phyloP scores from a whole-genome alignment of 37 sponge, comb jelly and placozoan genomes.

The Dysidea cf. avara region DNA sequence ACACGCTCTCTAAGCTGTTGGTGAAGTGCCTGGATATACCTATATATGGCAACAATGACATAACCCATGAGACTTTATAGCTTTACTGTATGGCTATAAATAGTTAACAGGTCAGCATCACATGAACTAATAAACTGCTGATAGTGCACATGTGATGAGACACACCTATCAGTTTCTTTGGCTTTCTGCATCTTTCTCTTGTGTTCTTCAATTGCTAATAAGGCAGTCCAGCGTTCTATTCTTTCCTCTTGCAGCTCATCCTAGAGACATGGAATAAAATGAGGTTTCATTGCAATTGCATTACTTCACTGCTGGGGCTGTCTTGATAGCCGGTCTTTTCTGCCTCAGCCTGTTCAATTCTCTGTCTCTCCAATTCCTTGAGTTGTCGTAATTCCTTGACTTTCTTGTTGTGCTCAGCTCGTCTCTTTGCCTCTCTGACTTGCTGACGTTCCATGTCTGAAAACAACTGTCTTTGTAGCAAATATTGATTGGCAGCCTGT shows the following conservation, averaged over 20 bases:
- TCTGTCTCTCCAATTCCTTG: slow-evolving; percentile 34
- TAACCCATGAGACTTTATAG: not conserved
- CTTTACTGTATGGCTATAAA: not conserved
- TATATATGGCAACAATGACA: not conserved
- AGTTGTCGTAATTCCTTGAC: slow-evolving; percentile 19
- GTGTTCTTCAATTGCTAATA: slow-evolving; percentile 49
- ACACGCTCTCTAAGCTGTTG: slow-evolving; percentile 50
- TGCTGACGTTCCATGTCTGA: slow-evolving; percentile 62
- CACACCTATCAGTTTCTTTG: slow-evolving; percentile 68
- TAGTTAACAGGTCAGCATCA: not conserved
- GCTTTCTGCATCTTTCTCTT: slow-evolving; percentile 33
- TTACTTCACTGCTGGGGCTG: not conserved
- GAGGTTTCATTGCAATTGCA: not conserved
- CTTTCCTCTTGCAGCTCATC: slow-evolving; percentile 16
- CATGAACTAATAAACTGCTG: too few relatives aligned
- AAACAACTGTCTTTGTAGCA: slow-evolving; percentile 34
- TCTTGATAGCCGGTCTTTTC: not conserved
- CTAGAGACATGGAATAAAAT: too few relatives aligned
- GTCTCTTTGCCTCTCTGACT: slow-evolving; percentile 23
- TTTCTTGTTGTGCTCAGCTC: not conserved
- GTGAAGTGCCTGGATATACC: slow-evolving; percentile 56
- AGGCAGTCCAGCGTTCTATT: slow-evolving; percentile 33
- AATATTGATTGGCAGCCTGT: slow-evolving; percentile 41
- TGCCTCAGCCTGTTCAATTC: slow-evolving; percentile 21
- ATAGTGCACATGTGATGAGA: too few relatives aligned